Percentiles rank a stretch among this genome's conserved stretches.
Conservation (phyloP, 2,888 invertebrate species). For the Thereva unica region DNA sequence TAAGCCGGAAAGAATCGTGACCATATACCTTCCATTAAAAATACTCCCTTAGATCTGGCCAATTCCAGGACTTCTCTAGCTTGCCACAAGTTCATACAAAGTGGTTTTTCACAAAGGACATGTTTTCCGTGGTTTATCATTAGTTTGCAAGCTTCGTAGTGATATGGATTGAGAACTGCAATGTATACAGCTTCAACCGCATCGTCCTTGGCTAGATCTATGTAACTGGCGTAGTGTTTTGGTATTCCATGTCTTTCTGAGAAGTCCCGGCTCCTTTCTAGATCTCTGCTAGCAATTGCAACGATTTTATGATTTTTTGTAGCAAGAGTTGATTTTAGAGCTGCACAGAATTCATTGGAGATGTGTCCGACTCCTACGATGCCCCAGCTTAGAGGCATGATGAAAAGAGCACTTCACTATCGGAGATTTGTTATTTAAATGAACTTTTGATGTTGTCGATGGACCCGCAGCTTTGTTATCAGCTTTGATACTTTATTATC, state of each 20-base stretch:
- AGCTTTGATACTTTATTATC: too few relatives aligned
- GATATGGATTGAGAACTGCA: constrained; percentile 72
- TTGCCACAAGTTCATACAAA: constrained; percentile 75
- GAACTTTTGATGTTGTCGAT: too few relatives aligned
- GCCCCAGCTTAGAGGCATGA: constrained; percentile 70
- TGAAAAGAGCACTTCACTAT: too few relatives aligned
- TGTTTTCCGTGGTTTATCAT: constrained; percentile 80
- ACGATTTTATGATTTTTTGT: constrained; percentile 67
- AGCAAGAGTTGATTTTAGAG: constrained; percentile 65
- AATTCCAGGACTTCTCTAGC: constrained; percentile 66
- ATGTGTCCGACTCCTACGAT: constrained; percentile 81
- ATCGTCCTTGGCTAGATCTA: constrained; percentile 70
- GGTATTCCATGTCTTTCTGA: constrained; percentile 70
- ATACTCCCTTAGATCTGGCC: constrained; percentile 69
- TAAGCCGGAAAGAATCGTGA: constrained; percentile 78
- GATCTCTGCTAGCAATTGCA: constrained; percentile 76
- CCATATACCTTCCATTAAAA: constrained; percentile 86
- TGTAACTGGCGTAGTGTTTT: constrained; percentile 73
- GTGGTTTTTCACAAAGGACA: constrained; percentile 85
- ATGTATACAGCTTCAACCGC: constrained; percentile 83
- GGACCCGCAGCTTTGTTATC: too few relatives aligned
- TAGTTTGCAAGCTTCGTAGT: constrained; percentile 68
- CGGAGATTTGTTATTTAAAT: too few relatives aligned
- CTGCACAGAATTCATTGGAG: constrained; percentile 76
- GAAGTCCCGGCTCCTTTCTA: constrained; percentile 70